Conservation (phyloP, 2,797 vertebrate species). For the Mormyrops boulengeri region DNA sequence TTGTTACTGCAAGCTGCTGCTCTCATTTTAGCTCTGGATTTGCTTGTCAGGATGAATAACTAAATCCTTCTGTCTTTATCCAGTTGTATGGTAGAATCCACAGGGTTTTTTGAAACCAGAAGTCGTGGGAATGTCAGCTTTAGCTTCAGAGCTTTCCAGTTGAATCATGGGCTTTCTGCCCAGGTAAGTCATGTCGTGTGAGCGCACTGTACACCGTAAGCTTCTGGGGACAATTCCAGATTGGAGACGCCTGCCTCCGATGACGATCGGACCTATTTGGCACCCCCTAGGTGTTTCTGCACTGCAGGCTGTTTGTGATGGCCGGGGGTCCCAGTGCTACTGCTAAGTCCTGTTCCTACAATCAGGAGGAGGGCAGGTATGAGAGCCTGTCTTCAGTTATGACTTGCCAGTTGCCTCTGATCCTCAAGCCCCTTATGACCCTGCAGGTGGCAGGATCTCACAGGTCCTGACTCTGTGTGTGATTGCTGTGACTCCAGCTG, state of each 20-base stretch:
- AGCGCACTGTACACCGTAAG: neutral
- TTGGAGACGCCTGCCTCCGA: neutral
- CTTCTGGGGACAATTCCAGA: neutral
- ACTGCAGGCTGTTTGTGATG: slow-evolving; percentile 49
- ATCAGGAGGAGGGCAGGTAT: slow-evolving; percentile 36
- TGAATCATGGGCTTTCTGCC: slow-evolving; percentile 44
- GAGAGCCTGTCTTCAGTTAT: neutral
- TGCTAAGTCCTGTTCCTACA: slow-evolving; percentile 61
- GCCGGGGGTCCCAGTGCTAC: slow-evolving; percentile 36
- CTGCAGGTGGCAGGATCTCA: slow-evolving; percentile 54
- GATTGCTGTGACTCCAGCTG: slow-evolving; percentile 59
- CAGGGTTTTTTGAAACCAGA: slow-evolving; percentile 44
- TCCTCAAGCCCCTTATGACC: neutral
- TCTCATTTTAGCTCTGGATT: neutral
- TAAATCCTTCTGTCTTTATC: neutral
- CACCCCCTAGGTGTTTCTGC: slow-evolving; percentile 47
- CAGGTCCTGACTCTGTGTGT: slow-evolving; percentile 50
- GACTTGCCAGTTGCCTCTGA: neutral
- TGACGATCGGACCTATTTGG: neutral
- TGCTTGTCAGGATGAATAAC: neutral
- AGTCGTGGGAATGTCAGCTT: slow-evolving; percentile 50
- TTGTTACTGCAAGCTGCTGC: neutral
- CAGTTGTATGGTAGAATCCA: slow-evolving; percentile 57
- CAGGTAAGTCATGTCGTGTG: slow-evolving; percentile 38
- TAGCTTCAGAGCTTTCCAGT: slow-evolving; percentile 59